A percentile compares a stretch with the other conserved stretches of the same genome.
Evolutionary conservation across 2,113 vertebrate genomes (phyloP).

Genomic region (Alouatta palliata): DNA sequence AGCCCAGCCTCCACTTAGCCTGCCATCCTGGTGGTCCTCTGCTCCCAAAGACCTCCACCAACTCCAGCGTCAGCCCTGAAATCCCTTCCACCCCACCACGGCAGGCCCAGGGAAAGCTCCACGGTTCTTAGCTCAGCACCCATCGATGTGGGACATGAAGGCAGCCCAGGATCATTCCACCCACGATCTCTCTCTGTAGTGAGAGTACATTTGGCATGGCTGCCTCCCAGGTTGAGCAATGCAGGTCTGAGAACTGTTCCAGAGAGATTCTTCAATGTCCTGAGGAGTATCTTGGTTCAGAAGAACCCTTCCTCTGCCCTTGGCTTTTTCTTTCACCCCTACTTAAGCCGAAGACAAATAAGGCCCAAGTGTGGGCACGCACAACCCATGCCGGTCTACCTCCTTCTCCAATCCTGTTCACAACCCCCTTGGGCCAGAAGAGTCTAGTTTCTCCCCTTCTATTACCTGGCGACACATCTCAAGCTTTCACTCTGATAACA

Average conservation of each 20-base stretch:
- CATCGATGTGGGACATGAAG: background rate
- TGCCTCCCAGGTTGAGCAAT: background rate
- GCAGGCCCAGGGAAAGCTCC: background rate
- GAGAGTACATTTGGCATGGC: accelerated
- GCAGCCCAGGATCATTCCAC: background rate
- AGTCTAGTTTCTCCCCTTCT: background rate
- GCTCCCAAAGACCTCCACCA: background rate
- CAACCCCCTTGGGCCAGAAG: background rate
- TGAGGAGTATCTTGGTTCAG: background rate
- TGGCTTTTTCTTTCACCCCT: background rate
- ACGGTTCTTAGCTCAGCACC: background rate
- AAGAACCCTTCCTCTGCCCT: background rate
- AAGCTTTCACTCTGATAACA: background rate
- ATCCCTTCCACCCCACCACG: background rate
- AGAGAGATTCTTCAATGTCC: background rate
- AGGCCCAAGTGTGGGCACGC: background rate
- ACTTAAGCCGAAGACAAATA: background rate
- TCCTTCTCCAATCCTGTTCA: background rate
- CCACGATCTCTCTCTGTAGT: too few species aligned
- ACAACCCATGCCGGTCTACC: background rate
- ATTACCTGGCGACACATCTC: background rate
- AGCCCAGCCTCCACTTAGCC: background rate
- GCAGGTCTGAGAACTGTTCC: background rate
- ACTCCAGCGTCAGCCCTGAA: background rate
- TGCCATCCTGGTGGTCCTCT: background rate